Evolutionary conservation across 1,140 invertebrate species (phyloP), one percentile per base, ranked within the genome.

Genomic region (Achatina immaculata): DNA sequence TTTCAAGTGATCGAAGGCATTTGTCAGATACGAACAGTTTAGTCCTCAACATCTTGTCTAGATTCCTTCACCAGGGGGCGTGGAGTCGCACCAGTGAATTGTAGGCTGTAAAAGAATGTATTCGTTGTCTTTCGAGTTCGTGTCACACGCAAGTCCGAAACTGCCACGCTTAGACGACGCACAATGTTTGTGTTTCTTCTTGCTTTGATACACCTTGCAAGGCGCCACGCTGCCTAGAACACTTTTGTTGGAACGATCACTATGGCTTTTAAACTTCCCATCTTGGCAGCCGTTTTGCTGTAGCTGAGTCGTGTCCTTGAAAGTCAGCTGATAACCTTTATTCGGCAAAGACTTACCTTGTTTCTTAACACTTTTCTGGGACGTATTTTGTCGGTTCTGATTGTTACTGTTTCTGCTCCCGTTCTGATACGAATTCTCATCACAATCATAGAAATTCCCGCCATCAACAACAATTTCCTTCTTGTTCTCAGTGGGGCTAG

Each of bases 51-150:
- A n/a, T n/a, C n/a, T n/a, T n/a, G n/a, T n/a, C n/a, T n/a, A n/a
- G n/a, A n/a, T n/a, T n/a, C n/a, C n/a, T n/a, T n/a, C n/a, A n/a
- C n/a, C n/a, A n/a, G n/a, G n/a, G n/a, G n/a, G n/a, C n/a, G n/a
- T n/a, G 1, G 58, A 48, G 1, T 65, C 74, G 24, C 74, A 62
- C 74, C 74, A 76, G 6, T 55, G 48, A 28, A 76, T 76, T 2
- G 74, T 76, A 36, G 74, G 74, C 40, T 76, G 51, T 16, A 76
- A 24, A 31, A 76, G 34, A 62, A 76, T 65, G 36, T 76, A 76
- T 36, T 76, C 74, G 21, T 28, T 76, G 38, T 76, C 74, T 40
- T 76, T 76, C 58, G 2, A 16, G 16, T 34, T 62, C 2, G 1
- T 31, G 9, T 76, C 74, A 36, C 1, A 9, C 1, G 1, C 48